phyloP scores from a whole-genome alignment of 2,888 invertebrate species.

The Odontothrips loti region DNA sequence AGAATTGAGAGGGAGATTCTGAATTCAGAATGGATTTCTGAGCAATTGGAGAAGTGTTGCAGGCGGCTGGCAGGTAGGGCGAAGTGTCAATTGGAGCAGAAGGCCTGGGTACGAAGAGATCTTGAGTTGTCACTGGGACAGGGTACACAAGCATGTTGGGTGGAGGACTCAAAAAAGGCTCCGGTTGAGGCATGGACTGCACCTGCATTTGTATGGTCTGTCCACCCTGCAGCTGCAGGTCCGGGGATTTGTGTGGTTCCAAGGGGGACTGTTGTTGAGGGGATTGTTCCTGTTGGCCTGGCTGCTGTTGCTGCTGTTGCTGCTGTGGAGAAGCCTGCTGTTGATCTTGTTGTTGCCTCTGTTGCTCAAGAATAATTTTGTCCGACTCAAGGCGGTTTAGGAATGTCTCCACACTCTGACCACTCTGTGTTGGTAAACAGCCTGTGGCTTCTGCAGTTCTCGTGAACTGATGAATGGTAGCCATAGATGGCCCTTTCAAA shows the following conservation, averaged over 20 bases:
- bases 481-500: background rate
- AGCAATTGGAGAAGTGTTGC: background rate
- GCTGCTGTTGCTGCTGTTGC: background rate
- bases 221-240: background rate
- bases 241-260: background rate
- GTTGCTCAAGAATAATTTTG: background rate
- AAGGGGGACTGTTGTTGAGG: background rate
- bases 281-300: background rate
- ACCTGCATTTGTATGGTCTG: background rate
- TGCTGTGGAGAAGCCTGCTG: background rate
- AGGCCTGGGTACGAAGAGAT: background rate
- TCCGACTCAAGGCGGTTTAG: background rate
- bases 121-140: background rate
- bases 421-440: slow-evolving; percentile 12
- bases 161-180: background rate
- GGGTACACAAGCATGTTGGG: background rate
- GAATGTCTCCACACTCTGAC: background rate
- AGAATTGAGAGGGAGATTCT: background rate
- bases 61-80: background rate
- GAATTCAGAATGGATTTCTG: slow-evolving; percentile 11
- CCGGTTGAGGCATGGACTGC: background rate
- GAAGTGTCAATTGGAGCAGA: background rate
- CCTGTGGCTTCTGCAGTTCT: background rate
- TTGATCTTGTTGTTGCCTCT: background rate
- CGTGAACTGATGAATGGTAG: background rate